Evolutionary conservation across 2,797 vertebrate species (phyloP), one percentile per base, ranked within the genome.

Genomic region (Emydoidea blandingii): DNA sequence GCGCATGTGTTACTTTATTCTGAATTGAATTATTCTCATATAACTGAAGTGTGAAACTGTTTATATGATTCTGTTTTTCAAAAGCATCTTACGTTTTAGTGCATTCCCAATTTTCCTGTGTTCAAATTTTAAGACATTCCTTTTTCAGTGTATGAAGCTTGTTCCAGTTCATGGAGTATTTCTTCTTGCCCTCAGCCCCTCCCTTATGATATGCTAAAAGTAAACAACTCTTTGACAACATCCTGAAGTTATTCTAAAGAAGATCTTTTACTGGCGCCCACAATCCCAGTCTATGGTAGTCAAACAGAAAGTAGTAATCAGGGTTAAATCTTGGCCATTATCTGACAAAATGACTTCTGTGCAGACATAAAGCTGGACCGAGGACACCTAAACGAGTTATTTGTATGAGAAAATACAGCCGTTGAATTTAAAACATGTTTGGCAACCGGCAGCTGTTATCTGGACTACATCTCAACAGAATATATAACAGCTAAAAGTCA

Each of bases 371-470:
- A 59, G 81, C 89, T 85, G 76, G 54, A 83, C n/a, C 54, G 52
- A 93, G 89, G 83, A 95, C 54, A 85, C 56, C 81, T 53, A 81
- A 34, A 3, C 3, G 82, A 95, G 79, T 88, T 52, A 72, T 52
- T 79, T 90, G 83, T 74, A 78, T 92, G 95, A 95, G 81, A 89
- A 92, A 91, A 78, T 50, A 68, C 96, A 97, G 93, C 92, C 93
- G 95, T 88, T 72, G 74, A 19, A 34, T 81, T 93, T 79, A 92
- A 95, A 93, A 79, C 37, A 83, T 79, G 31, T 83, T 93, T 92
- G 79, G 89, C 54, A 54, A 54, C 21, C 4, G 9, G 21, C 91
- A 88, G 83, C 74, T 44, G 34, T 54, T 81, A 4, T 80, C 90
- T 2, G 9, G 57, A 91, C 83, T 27, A 89, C 25, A 68, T 68